Percentiles rank a stretch among this genome's conserved stretches.
phyloP scores from a whole-genome alignment of 2,113 vertebrate genomes.

The Pipa parva region DNA sequence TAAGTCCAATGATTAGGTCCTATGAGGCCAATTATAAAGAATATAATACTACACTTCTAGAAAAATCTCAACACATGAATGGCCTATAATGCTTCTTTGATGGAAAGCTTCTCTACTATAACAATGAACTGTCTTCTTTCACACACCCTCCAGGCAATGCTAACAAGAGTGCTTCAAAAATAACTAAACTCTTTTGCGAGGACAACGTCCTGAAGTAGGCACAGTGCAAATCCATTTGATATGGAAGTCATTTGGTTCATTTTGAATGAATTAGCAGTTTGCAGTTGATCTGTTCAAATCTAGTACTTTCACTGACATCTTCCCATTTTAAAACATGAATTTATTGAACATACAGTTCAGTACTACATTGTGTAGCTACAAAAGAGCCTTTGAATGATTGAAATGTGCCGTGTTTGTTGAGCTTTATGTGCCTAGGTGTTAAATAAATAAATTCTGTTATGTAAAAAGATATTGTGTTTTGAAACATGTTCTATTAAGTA shows the following conservation, averaged over 20 bases:
- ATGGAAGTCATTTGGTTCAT: constrained; percentile 27
- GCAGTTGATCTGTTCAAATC: background rate
- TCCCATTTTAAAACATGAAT: background rate
- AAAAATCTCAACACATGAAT: constrained; percentile 43
- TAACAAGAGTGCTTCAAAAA: constrained; percentile 40
- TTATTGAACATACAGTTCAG: too few species aligned
- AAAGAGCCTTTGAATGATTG: too few species aligned
- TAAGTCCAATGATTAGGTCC: constrained; percentile 40
- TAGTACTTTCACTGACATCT: background rate
- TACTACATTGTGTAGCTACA: too few species aligned
- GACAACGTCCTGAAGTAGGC: constrained; percentile 30
- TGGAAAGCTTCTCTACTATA: constrained; percentile 32
- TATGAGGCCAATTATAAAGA: constrained; percentile 41
- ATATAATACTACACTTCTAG: constrained; percentile 35
- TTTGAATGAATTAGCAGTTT: background rate
- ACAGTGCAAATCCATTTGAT: constrained; percentile 25
- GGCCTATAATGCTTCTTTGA: constrained; percentile 31
- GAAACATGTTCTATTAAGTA: too few species aligned
- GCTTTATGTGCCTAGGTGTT: too few species aligned
- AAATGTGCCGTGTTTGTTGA: too few species aligned
- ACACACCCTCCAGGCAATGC: constrained; percentile 32
- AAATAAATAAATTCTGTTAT: too few species aligned
- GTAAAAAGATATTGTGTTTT: too few species aligned
- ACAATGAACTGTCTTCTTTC: constrained; percentile 29
- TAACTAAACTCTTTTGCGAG: constrained; percentile 37